These are phyloP conservation scores for Cottoperca gobio DNA, from an alignment of 2,797 vertebrate species.

Conservation along the genomic window DNA sequence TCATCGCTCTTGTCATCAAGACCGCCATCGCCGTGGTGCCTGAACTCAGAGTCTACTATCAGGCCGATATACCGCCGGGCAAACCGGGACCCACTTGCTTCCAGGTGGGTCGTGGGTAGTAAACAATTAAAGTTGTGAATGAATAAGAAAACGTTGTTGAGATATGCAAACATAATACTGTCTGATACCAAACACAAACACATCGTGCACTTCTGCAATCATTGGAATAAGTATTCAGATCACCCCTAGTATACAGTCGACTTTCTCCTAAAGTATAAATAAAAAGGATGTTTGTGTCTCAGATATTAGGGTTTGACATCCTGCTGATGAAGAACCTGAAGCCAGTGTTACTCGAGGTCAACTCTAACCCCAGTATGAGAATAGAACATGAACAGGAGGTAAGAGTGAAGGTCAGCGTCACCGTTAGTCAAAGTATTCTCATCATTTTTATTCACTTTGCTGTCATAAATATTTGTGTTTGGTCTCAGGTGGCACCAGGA, in stretches of 20 bases:
- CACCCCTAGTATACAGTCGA: neutral
- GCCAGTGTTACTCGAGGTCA: slow-evolving; percentile 95
- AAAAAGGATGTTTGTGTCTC: slow-evolving; percentile 51
- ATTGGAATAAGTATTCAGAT: too few species aligned
- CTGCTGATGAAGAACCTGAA: slow-evolving; percentile 97
- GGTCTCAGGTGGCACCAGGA: slow-evolving; percentile 91
- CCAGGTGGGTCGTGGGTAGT: slow-evolving; percentile 84
- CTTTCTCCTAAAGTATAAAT: neutral
- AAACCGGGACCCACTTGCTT: slow-evolving; percentile 97
- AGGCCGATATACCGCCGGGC: slow-evolving; percentile 93
- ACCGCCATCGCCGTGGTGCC: slow-evolving; percentile 95
- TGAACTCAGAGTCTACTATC: slow-evolving; percentile 94
- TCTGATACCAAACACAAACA: neutral
- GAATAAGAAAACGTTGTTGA: neutral
- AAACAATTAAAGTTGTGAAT: too few species aligned
- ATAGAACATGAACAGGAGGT: slow-evolving; percentile 97
- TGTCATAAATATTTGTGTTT: neutral
- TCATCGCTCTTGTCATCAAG: slow-evolving; percentile 97
- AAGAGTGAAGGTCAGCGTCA: neutral
- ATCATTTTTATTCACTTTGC: neutral
- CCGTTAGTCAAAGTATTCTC: neutral
- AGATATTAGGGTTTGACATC: slow-evolving; percentile 99
- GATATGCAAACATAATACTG: neutral
- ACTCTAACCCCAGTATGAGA: slow-evolving; percentile 98
- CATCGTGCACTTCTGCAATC: neutral